Evolutionary conservation across 2,888 invertebrate genomes (phyloP).

Genomic region (Arctia plantaginis): DNA sequence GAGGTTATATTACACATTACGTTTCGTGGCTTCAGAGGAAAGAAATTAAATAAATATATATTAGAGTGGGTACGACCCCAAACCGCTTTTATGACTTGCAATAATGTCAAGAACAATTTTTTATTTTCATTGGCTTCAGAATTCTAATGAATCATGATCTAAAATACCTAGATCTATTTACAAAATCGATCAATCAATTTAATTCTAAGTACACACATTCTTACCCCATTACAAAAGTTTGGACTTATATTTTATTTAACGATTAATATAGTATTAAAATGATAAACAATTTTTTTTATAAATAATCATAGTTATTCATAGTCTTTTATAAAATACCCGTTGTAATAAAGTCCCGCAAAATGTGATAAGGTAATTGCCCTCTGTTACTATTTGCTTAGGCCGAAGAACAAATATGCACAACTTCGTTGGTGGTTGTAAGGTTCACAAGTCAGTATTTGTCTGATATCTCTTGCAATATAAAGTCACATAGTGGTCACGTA

Average conservation of each 20-base stretch:
- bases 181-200: no score
- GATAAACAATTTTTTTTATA: no score
- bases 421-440: background rate
- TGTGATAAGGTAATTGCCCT: background rate
- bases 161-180: background rate
- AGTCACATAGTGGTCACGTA: background rate
- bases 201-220: no score
- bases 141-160: background rate
- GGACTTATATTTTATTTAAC: no score
- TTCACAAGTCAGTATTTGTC: background rate
- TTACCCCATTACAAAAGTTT: no score
- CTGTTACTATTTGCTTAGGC: background rate
- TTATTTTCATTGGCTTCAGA: background rate
- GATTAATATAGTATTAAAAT: no score
- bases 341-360: background rate
- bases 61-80: slow-evolving; percentile 5
- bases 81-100: slow-evolving; percentile 12
- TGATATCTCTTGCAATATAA: background rate
- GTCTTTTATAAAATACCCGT: background rate
- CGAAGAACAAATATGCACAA: background rate
- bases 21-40: slow-evolving; percentile 6
- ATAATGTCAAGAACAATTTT: slow-evolving; percentile 6
- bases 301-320: no score
- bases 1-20: slow-evolving; percentile 26
- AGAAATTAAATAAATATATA: slow-evolving; percentile 26